Evolutionary conservation across 2,888 invertebrate genomes (phyloP).

Genomic region (Ormyrus pomaceus): DNA sequence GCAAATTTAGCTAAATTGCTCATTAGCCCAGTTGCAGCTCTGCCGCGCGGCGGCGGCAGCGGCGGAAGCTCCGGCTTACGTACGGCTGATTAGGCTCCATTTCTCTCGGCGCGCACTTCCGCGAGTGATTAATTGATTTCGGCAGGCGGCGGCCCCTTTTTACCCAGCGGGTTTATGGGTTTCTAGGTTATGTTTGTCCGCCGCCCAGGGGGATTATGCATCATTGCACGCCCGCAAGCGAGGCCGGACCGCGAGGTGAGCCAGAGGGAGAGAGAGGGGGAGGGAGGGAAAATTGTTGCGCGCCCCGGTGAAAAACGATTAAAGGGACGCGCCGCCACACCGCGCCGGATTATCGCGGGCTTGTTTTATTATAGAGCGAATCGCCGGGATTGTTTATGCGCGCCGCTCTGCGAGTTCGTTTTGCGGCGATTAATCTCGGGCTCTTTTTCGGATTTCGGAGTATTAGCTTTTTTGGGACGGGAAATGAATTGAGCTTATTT

Average conservation of each 20-base stretch:
- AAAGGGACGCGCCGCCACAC: conserved; percentile 7
- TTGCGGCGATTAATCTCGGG: too few relatives aligned
- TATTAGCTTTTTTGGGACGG: too few relatives aligned
- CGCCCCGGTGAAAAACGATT: conserved; percentile 29
- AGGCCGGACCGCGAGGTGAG: too few relatives aligned
- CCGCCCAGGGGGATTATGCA: conserved; percentile 38
- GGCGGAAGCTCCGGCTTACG: conserved; percentile 47
- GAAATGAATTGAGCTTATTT: too few relatives aligned
- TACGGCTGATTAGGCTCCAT: conserved; percentile 30
- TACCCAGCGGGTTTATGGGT: conserved; percentile 18
- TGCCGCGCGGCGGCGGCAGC: not conserved
- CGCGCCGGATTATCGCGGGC: conserved; percentile 18
- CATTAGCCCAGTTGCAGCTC: conserved; percentile 61
- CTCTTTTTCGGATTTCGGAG: too few relatives aligned
- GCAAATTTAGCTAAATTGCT: conserved; percentile 64
- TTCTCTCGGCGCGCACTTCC: not conserved
- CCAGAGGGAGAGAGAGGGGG: too few relatives aligned
- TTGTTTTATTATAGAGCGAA: conserved; percentile 25
- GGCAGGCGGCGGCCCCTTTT: not conserved
- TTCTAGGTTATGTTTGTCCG: conserved; percentile 14
- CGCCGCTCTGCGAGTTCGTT: too few relatives aligned
- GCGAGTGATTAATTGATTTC: conserved; percentile 15
- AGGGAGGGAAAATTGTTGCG: conserved; percentile 29
- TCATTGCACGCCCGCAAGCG: conserved; percentile 10
- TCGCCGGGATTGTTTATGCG: not conserved